These are phyloP conservation scores for Actinia tenebrosa DNA, from an alignment of 64 coral and sea anemone species.

Conservation along the genomic window DNA sequence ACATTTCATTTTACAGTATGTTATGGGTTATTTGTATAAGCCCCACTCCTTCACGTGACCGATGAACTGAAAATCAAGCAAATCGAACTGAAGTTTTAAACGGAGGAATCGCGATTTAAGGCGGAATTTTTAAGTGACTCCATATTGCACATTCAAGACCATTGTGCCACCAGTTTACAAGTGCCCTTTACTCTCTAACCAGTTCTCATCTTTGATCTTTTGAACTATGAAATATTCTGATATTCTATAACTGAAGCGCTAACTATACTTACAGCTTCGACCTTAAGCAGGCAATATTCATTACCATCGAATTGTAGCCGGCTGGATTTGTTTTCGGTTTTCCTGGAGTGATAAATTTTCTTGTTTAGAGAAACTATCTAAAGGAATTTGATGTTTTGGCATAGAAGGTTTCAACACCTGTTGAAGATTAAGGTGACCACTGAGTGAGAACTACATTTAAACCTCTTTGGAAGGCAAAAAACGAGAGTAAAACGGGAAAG, in stretches of 20 bases:
- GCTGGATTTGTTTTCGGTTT: background rate
- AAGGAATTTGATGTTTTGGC: background rate
- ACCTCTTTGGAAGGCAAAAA: background rate
- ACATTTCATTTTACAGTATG: too few species aligned
- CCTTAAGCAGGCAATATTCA: too few species aligned
- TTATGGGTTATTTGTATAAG: too few species aligned
- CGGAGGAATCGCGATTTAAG: too few species aligned
- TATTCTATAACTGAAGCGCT: too few species aligned
- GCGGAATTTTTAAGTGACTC: too few species aligned
- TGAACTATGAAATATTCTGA: constrained; percentile 2
- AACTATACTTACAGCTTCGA: too few species aligned
- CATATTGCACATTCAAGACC: background rate
- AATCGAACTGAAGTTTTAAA: too few species aligned
- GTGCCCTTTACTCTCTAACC: background rate
- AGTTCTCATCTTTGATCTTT: constrained; percentile 17
- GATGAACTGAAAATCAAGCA: too few species aligned
- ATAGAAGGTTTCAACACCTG: background rate
- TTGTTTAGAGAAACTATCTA: background rate
- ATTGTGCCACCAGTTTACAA: background rate
- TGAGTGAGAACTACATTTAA: background rate
- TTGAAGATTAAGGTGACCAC: background rate
- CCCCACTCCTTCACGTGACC: too few species aligned
- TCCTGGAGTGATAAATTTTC: background rate
- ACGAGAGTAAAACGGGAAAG: background rate
- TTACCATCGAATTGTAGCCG: too few species aligned